Percentiles rank a stretch among this genome's conserved stretches.
phyloP scores from a whole-genome alignment of 37 sponge, comb jelly and placozoan species.

The Spongilla lacustris region DNA sequence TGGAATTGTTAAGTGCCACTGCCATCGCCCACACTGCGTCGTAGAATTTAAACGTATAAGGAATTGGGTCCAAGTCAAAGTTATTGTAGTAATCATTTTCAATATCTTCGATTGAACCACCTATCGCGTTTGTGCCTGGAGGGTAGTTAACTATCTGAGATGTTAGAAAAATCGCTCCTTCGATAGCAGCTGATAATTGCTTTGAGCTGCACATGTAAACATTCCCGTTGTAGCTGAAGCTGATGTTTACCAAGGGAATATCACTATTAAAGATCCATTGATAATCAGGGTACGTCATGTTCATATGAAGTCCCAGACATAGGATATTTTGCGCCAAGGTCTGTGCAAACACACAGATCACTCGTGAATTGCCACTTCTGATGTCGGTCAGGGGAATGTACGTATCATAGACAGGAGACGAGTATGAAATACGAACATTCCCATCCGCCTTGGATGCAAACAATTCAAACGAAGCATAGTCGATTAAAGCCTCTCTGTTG shows the following conservation, averaged over 20 bases:
- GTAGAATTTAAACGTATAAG: neutral
- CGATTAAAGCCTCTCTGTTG: neutral
- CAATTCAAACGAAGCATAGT: neutral
- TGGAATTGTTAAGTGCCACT: neutral
- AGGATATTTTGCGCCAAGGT: neutral
- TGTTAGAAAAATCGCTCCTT: neutral
- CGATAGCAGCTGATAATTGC: neutral
- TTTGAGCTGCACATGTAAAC: neutral
- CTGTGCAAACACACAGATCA: neutral
- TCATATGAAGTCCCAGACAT: conserved; percentile 5
- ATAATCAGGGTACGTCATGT: conserved; percentile 8
- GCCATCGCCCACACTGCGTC: neutral
- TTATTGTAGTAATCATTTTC: neutral
- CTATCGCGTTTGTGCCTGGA: neutral
- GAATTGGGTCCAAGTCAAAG: neutral
- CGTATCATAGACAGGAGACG: neutral
- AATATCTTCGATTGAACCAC: neutral
- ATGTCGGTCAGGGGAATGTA: neutral
- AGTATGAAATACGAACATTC: neutral
- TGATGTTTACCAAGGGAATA: neutral
- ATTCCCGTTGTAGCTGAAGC: neutral
- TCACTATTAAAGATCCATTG: conserved; percentile 24
- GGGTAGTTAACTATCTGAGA: neutral
- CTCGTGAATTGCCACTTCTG: neutral
- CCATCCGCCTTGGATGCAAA: neutral